Conservation (phyloP, 2,888 invertebrate genomes). For the Beris chalybata region DNA sequence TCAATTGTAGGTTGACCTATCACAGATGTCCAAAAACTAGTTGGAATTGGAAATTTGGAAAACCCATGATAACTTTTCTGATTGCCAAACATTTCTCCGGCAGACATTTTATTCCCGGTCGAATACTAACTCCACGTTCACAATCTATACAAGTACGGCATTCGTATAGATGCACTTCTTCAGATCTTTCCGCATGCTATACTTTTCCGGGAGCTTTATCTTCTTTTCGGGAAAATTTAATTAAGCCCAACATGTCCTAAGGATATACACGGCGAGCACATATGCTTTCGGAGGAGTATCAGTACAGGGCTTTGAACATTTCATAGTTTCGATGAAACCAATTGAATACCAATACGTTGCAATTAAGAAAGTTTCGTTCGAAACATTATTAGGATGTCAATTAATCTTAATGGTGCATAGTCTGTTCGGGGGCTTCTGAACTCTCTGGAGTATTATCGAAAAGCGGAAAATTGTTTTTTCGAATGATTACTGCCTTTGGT, state of each 20-base stretch:
- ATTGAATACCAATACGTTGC: constrained; percentile 32
- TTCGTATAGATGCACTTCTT: background rate
- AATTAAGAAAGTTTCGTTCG: constrained; percentile 31
- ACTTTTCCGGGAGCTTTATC: constrained; percentile 5
- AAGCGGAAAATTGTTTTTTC: background rate
- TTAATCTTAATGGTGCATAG: constrained; percentile 28
- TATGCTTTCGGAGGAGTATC: background rate
- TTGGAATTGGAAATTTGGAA: too few species aligned
- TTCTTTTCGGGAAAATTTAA: constrained; percentile 9
- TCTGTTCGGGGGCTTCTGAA: background rate
- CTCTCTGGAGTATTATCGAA: background rate
- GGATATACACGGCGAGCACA: background rate
- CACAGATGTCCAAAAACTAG: too few species aligned
- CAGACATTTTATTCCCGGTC: too few species aligned
- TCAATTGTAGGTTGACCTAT: too few species aligned
- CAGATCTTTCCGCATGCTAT: background rate
- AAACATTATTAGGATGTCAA: constrained; percentile 33
- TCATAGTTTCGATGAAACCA: constrained; percentile 10
- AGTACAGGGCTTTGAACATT: constrained; percentile 2
- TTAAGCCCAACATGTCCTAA: background rate
- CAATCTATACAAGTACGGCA: background rate
- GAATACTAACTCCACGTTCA: too few species aligned
- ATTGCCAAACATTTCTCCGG: too few species aligned
- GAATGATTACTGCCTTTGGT: background rate
- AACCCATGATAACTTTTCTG: too few species aligned